Base-by-base conservation (phyloP, 2,113 vertebrate genomes). In the Centropristis striata region DNA sequence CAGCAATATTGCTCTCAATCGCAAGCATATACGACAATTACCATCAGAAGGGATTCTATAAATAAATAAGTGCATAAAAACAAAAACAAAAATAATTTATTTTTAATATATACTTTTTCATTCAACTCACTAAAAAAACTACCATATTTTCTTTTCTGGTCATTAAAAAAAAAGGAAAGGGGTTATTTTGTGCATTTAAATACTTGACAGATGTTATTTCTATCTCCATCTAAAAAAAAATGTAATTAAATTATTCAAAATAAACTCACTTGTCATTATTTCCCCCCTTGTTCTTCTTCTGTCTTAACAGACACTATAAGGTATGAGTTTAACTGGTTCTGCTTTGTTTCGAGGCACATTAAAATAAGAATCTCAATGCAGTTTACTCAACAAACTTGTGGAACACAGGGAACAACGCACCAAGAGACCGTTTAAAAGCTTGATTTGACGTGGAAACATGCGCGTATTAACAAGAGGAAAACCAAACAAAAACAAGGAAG, bases 401-500 rank as follows among this genome's bases (percentile, higher is more conserved):
- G 37, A 36, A 25, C 12, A 11, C 27, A 61, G 47, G 39, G 21
- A 36, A 60, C 63, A 50, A 16, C 8, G 42, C 9, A 39, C 50
- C 44, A 14, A 47, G 21, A 53, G 41, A 86, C 51, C 21, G 57
- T 75, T 58, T 50, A 3, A 64, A 58, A 49, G 20, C 59, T 75
- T 44, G 37, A 78, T 68, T 59, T 73, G 25, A 21, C 6, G 9
- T 41, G 49, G 58, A 87, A 64, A 66, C 16, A 16, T 42, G 46
- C 18, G 46, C 12, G 8, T 20, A 46, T 72, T 65, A 57, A 59
- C 27, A 51, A 68, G 55, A 74, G 51, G 53, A 59, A 76, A 82
- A 72, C 20, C 50, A 79, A 78, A 78, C 57, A 72, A 47, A 77
- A 66, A 54, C 18, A 39, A 42, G 59, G 53, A 80, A 74, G 53